Evolutionary conservation across 2,797 vertebrate genomes (phyloP).

Genomic region (Cyprinella venusta): DNA sequence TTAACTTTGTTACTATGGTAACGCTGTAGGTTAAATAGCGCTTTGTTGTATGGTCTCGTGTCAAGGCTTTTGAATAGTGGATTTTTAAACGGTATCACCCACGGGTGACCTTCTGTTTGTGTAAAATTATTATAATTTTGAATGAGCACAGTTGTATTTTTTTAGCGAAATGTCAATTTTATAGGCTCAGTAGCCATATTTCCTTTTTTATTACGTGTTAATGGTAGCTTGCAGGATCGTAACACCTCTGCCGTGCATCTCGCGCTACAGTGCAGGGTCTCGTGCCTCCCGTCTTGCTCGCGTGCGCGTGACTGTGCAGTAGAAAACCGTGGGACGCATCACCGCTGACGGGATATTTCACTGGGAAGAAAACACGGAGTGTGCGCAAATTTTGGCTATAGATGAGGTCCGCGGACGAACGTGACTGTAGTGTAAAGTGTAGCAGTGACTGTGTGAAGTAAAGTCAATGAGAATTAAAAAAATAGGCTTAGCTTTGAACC

Average conservation of each 20-base stretch:
- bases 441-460: conserved; percentile 3
- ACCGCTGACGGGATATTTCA: conserved; percentile 5
- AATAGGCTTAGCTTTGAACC: conserved; percentile 5
- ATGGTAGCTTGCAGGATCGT: not conserved
- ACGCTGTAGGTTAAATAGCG: conserved; percentile 23
- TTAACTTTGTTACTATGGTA: conserved; percentile 30
- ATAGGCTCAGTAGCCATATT: not conserved
- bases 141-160: not conserved
- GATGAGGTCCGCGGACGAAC: conserved; percentile 15
- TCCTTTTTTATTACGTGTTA: conserved; percentile 3
- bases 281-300: conserved; percentile 21
- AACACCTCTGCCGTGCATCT: not conserved
- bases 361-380: not conserved
- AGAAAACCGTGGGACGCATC: conserved; percentile 12
- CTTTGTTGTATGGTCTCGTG: conserved; percentile 22
- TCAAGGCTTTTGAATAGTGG: not conserved
- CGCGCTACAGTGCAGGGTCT: conserved; percentile 14
- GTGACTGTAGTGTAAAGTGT: conserved; percentile 35
- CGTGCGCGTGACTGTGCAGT: conserved; percentile 37
- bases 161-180: not conserved
- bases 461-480: conserved; percentile 15
- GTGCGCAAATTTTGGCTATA: conserved; percentile 6
- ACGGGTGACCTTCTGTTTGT: not conserved
- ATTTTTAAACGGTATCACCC: not conserved
- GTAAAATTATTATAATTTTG: not conserved